phyloP scores from a whole-genome alignment of 2,888 invertebrate genomes.

The Zhengitettix transpicula region DNA sequence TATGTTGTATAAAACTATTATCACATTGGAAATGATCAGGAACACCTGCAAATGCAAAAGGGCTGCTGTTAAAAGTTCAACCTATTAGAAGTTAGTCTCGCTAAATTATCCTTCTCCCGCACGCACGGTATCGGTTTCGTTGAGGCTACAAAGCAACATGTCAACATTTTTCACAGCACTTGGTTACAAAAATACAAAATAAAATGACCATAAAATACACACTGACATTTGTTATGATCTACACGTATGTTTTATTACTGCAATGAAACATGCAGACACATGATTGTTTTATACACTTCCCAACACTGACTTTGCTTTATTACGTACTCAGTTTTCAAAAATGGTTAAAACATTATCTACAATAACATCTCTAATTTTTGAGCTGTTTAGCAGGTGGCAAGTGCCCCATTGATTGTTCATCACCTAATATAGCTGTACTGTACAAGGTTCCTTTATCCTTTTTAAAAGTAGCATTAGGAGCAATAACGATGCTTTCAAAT shows the following conservation, averaged over 20 bases:
- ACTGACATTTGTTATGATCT: slow-evolving; percentile 7
- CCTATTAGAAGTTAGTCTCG: background rate
- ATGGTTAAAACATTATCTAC: background rate
- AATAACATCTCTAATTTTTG: slow-evolving; percentile 7
- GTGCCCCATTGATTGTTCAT: slow-evolving; percentile 9
- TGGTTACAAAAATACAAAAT: slow-evolving; percentile 14
- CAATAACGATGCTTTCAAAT: background rate
- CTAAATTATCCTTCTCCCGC: background rate
- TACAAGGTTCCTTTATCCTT: slow-evolving; percentile 1
- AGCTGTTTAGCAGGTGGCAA: slow-evolving; percentile 11
- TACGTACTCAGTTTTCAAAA: background rate
- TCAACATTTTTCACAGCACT: slow-evolving; percentile 13
- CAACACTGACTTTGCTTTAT: background rate
- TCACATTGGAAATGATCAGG: background rate
- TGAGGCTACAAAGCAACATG: slow-evolving; percentile 11
- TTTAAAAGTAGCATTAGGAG: slow-evolving; percentile 1
- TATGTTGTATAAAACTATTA: background rate
- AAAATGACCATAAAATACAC: slow-evolving; percentile 13
- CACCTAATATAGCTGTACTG: slow-evolving; percentile 11
- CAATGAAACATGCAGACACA: background rate
- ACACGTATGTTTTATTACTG: slow-evolving; percentile 1
- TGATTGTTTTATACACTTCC: background rate
- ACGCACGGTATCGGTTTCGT: slow-evolving; percentile 4
- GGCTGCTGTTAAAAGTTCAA: background rate
- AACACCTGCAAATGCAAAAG: background rate